Conservation (phyloP, 2,888 invertebrate species). For the Drosophila pseudotalamancana region DNA sequence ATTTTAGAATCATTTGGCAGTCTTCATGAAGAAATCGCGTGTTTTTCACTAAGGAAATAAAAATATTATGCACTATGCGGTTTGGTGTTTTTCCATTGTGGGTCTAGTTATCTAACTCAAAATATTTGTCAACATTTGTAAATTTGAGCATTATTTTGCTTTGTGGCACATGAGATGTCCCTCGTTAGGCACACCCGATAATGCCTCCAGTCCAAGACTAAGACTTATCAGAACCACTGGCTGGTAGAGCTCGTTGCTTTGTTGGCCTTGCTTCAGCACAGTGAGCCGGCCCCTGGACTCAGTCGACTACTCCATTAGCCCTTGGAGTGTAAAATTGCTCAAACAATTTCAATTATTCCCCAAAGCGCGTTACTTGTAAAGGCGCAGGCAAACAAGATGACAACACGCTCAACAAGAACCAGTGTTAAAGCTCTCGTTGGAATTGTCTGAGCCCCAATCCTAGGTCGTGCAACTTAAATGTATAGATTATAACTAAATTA, state of each 20-base stretch:
- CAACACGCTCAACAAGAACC: slow-evolving; percentile 46
- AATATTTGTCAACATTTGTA: slow-evolving; percentile 70
- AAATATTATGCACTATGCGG: too few relatives aligned
- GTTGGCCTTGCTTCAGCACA: slow-evolving; percentile 55
- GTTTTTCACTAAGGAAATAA: too few relatives aligned
- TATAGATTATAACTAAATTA: too few relatives aligned
- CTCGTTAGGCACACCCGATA: slow-evolving; percentile 6
- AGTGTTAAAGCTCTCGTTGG: too few relatives aligned
- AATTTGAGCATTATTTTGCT: slow-evolving; percentile 52
- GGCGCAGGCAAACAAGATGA: slow-evolving; percentile 59
- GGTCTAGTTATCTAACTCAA: slow-evolving; percentile 50
- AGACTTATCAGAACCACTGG: slow-evolving; percentile 39
- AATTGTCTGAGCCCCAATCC: too few relatives aligned
- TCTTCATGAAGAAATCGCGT: too few relatives aligned
- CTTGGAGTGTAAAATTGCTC: slow-evolving; percentile 81
- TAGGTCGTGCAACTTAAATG: too few relatives aligned
- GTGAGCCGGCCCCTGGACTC: slow-evolving; percentile 70
- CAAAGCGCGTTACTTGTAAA: slow-evolving; percentile 71
- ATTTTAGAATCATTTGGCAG: too few relatives aligned
- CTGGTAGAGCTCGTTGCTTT: slow-evolving; percentile 20
- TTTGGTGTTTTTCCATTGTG: too few relatives aligned
- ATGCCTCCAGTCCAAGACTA: slow-evolving; percentile 25
- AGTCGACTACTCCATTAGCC: slow-evolving; percentile 79
- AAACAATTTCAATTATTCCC: slow-evolving; percentile 81
- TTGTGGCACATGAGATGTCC: slow-evolving; percentile 44